Evolutionary conservation across 1,140 invertebrate species (phyloP).

Genomic region (Aphaenogaster ashmeadi): DNA sequence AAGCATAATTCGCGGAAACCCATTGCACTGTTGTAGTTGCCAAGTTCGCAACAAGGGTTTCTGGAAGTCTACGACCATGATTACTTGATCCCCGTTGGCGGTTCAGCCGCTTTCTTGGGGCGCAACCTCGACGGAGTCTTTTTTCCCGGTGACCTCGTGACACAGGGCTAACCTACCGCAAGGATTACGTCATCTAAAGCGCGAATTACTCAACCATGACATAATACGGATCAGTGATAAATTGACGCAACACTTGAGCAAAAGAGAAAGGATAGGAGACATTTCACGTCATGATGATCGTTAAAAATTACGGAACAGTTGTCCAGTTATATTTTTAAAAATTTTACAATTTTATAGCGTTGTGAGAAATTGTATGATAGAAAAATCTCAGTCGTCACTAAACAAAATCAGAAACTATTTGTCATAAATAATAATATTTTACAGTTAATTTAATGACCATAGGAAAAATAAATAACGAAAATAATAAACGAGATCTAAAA

Average conservation of each 20-base stretch:
- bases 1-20: constrained; percentile 25
- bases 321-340: not conserved
- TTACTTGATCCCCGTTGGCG: constrained; percentile 24
- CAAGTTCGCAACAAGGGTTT: constrained; percentile 38
- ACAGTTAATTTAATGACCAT: not conserved
- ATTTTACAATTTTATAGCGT: not conserved
- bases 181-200: constrained; percentile 48
- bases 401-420: not conserved
- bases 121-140: constrained; percentile 36
- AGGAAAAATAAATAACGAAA: not conserved
- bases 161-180: constrained; percentile 48
- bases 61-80: constrained; percentile 26
- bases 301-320: not conserved
- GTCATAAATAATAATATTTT: not conserved
- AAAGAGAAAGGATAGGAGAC: not conserved
- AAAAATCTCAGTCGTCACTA: not conserved
- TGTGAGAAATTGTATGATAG: not conserved
- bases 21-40: constrained; percentile 15
- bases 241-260: constrained; percentile 5
- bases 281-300: not conserved
- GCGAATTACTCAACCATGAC: constrained; percentile 51
- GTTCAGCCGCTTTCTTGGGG: constrained; percentile 26
- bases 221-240: constrained; percentile 39
- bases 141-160: constrained; percentile 49
- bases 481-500: not conserved